Evolutionary conservation across 2,888 invertebrate species (phyloP), one percentile per base, ranked within the genome.

Genomic region (Mythimna loreyi): DNA sequence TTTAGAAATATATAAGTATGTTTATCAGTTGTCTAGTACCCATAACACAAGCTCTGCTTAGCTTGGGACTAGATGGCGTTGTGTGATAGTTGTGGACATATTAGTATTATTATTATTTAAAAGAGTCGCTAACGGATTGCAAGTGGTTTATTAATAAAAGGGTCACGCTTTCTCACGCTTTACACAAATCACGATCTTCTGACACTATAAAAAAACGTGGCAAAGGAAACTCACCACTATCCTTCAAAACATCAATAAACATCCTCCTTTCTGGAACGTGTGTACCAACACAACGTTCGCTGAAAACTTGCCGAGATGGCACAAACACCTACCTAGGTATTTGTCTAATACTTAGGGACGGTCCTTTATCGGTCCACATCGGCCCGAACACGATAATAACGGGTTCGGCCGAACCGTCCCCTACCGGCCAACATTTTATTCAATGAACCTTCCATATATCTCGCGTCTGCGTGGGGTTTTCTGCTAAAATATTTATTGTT

Each of bases 391-490:
- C 84, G 90, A 90, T 89, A 92, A 90, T 91, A 92, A 91, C 91
- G 90, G 91, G 87, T 86, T 85, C 78, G 83, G 36, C 66, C 77
- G 81, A 75, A 77, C 83, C 85, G 75, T 84, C 80, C 86, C 85
- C 73, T 69, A 72, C 84, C 81, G 82, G 80, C 84, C 86, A 84
- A 87, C 91, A 86, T 90, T 92, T 91, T 91, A 92, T 92, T 92
- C 92, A 92, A 92, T 92, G 90, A 89, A 89, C 87, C 89, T 86
- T 87, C 87, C 81, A 91, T 91, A 90, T 91, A 89, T 90, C 86
- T 87, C 72, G 56, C 49, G 63, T 67, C 52, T 62, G 71, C 58
- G 60, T 65, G 50, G 45, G 67, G 25, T 30, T 72, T 70, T 63
- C 75, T 67, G 62, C 74, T 84, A 68, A 85, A 85, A 85, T 84